A percentile compares a stretch with the other conserved stretches of the same genome.
Evolutionary conservation across 1,140 invertebrate genomes (phyloP).

Genomic region (Zophobas atratus): DNA sequence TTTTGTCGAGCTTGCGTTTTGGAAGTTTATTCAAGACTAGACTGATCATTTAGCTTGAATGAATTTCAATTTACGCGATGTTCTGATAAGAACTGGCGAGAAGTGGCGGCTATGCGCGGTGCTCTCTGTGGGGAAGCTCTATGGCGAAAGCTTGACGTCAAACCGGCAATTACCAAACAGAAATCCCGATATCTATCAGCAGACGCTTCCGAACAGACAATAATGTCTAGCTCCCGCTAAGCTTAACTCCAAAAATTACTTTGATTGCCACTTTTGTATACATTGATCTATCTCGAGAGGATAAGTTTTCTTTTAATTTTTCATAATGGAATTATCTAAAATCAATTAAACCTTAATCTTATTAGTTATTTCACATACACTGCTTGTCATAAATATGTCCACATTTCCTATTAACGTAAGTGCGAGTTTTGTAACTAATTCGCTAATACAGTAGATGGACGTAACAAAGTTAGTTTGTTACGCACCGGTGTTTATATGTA

Average conservation of each 20-base stretch:
- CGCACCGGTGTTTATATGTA: too few relatives aligned
- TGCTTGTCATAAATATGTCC: too few relatives aligned
- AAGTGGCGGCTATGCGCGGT: slow-evolving; percentile 48
- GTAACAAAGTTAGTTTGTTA: too few relatives aligned
- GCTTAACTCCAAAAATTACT: background rate
- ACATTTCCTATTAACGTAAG: too few relatives aligned
- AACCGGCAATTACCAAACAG: slow-evolving; percentile 45
- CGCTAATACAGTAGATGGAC: too few relatives aligned
- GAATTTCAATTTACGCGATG: slow-evolving; percentile 64
- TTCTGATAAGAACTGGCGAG: slow-evolving; percentile 58
- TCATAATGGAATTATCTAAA: too few relatives aligned
- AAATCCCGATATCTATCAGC: slow-evolving; percentile 43
- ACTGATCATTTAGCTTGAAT: slow-evolving; percentile 54
- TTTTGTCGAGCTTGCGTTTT: slow-evolving; percentile 18
- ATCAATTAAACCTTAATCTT: too few relatives aligned
- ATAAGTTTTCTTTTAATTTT: too few relatives aligned
- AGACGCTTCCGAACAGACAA: background rate
- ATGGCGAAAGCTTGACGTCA: slow-evolving; percentile 39
- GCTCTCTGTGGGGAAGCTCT: slow-evolving; percentile 37
- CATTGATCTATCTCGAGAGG: too few relatives aligned
- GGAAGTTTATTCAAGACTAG: slow-evolving; percentile 35
- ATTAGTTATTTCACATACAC: too few relatives aligned
- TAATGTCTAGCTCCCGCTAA: background rate
- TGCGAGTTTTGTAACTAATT: too few relatives aligned
- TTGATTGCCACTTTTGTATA: too few relatives aligned